Evolutionary conservation across 2,888 invertebrate species (phyloP).

Genomic region (Cryptus viduatorius): DNA sequence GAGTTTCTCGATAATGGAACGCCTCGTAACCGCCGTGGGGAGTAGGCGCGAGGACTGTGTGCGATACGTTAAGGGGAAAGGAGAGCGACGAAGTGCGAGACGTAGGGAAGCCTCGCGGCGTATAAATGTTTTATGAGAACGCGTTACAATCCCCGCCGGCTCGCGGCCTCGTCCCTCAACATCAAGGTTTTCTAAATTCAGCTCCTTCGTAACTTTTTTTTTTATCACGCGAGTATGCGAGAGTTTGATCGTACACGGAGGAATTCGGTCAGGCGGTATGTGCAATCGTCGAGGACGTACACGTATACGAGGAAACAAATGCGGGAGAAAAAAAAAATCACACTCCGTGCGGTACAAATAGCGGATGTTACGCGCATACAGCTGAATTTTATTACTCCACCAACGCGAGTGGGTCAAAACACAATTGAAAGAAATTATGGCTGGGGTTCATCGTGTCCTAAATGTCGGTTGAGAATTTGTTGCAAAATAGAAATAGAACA

Average conservation of each 20-base stretch:
- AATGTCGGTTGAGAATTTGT: no score
- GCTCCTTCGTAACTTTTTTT: constrained; percentile 44
- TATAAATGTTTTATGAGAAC: constrained; percentile 67
- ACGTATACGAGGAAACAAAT: no score
- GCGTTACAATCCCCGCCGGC: constrained; percentile 55
- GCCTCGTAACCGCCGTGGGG: constrained; percentile 28
- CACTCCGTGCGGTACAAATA: background rate
- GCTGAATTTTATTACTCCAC: background rate
- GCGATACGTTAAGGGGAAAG: constrained; percentile 23
- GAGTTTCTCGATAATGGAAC: constrained; percentile 49
- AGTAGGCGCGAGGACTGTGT: background rate
- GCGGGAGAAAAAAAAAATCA: background rate
- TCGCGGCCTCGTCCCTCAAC: constrained; percentile 51
- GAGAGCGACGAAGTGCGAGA: constrained; percentile 56
- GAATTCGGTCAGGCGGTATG: constrained; percentile 10
- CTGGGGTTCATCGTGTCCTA: no score
- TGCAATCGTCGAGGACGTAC: background rate
- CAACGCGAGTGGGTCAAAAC: background rate
- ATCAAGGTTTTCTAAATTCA: constrained; percentile 73
- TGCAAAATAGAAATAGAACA: background rate
- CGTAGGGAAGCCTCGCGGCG: constrained; percentile 65
- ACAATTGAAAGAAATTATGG: no score
- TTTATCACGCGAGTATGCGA: background rate
- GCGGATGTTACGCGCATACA: background rate
- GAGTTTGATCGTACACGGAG: background rate